A percentile compares a stretch with the other conserved stretches of the same genome.
Evolutionary conservation across 2,888 invertebrate genomes (phyloP).

Genomic region (Nesidiocoris tenuis): DNA sequence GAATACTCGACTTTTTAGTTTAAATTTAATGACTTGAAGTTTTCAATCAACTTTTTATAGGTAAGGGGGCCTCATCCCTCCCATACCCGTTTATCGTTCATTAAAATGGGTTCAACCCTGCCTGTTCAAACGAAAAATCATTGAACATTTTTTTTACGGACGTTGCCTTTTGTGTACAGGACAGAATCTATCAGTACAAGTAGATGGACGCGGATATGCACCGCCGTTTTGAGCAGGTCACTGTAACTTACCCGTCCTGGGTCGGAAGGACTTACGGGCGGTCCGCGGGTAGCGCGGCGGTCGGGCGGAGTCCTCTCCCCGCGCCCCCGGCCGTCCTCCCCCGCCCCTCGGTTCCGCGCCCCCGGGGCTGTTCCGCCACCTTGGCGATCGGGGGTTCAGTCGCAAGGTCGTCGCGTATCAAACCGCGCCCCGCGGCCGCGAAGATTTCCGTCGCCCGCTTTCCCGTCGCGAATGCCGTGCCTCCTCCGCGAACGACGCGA

Average conservation of each 20-base stretch:
- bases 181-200: no score
- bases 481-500: background rate
- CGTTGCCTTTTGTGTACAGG: background rate
- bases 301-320: background rate
- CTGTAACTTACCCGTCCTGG: no score
- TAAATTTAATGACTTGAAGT: no score
- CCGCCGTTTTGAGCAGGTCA: no score
- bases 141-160: no score
- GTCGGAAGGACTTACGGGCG: slow-evolving; percentile 4
- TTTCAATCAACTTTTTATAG: no score
- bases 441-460: background rate
- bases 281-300: slow-evolving; percentile 22
- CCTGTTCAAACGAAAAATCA: no score
- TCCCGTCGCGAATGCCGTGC: no score
- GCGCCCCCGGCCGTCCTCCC: slow-evolving; percentile 9
- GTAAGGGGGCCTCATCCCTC: no score
- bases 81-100: no score
- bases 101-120: no score
- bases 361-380: background rate
- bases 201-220: background rate
- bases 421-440: slow-evolving; percentile 3
- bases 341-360: background rate
- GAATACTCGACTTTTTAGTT: no score
- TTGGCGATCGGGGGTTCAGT: slow-evolving; percentile 24
- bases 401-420: slow-evolving; percentile 32